A percentile compares a stretch with the other conserved stretches of the same genome.
Conservation (phyloP, 1,140 invertebrate genomes). For the Globodera rostochiensis region DNA sequence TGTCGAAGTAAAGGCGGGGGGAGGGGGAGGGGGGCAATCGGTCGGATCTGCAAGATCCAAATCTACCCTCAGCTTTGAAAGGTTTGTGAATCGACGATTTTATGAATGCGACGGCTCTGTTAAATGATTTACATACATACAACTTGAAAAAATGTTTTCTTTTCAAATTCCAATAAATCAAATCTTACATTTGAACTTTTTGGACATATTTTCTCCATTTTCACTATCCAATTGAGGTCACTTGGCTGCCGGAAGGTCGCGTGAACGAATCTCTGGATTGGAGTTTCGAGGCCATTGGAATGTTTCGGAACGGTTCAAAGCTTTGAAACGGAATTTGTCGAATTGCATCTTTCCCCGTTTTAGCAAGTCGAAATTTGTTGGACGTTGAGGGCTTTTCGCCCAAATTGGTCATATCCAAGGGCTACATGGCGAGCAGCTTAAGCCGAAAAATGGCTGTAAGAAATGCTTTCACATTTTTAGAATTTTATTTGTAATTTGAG, state of each 20-base stretch:
- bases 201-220: too few species aligned
- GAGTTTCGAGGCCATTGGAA: slow-evolving; percentile 22
- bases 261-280: slow-evolving; percentile 22
- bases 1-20: background rate
- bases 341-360: too few species aligned
- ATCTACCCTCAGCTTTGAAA: too few species aligned
- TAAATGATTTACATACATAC: too few species aligned
- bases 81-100: too few species aligned
- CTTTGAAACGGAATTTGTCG: background rate
- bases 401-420: slow-evolving; percentile 11
- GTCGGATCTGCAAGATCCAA: too few species aligned
- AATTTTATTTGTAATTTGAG: background rate
- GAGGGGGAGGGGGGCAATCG: too few species aligned
- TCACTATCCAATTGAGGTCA: background rate
- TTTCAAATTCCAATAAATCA: too few species aligned
- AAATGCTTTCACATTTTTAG: background rate
- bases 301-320: slow-evolving; percentile 21
- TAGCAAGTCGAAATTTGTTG: too few species aligned
- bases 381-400: background rate
- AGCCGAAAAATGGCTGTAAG: slow-evolving; percentile 14
- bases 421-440: slow-evolving; percentile 23
- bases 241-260: background rate
- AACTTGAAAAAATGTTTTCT: too few species aligned
- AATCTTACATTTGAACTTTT: too few species aligned
- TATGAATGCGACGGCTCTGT: too few species aligned